These are phyloP conservation scores for Lagopus muta DNA, from an alignment of 2,113 vertebrate genomes.

Conservation along the genomic window DNA sequence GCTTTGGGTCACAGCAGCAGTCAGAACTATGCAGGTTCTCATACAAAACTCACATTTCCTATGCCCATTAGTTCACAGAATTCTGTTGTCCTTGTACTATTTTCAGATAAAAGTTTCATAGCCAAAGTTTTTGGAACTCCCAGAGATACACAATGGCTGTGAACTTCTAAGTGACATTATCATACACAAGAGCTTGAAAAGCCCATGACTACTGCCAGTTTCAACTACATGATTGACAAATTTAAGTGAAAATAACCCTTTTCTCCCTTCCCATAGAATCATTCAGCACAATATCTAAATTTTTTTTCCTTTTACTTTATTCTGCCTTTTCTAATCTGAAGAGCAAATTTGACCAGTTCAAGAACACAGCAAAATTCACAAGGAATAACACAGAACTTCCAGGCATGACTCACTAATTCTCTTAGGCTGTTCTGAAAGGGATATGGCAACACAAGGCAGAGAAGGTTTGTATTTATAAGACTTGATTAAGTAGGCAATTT, in stretches of 20 bases:
- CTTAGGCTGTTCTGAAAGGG: background rate
- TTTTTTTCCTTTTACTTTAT: background rate
- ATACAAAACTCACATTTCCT: background rate
- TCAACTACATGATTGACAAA: background rate
- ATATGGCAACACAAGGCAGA: background rate
- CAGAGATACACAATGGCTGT: background rate
- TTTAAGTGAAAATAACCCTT: background rate
- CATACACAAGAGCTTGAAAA: background rate
- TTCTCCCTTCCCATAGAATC: background rate
- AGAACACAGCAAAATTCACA: background rate
- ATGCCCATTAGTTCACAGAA: background rate
- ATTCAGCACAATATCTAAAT: background rate
- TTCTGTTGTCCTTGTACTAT: background rate
- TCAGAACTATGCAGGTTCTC: background rate
- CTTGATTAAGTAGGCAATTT: background rate
- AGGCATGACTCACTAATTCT: background rate
- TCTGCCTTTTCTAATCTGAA: background rate
- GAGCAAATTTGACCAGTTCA: background rate
- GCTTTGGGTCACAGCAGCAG: background rate
- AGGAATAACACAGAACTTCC: background rate
- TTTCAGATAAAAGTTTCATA: background rate
- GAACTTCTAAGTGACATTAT: background rate
- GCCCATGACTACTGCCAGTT: background rate
- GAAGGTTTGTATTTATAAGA: conserved; percentile 7
- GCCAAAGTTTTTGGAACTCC: background rate